A percentile compares a stretch with the other conserved stretches of the same genome.
phyloP scores from a whole-genome alignment of 2,113 vertebrate genomes.

The Gallinago media region DNA sequence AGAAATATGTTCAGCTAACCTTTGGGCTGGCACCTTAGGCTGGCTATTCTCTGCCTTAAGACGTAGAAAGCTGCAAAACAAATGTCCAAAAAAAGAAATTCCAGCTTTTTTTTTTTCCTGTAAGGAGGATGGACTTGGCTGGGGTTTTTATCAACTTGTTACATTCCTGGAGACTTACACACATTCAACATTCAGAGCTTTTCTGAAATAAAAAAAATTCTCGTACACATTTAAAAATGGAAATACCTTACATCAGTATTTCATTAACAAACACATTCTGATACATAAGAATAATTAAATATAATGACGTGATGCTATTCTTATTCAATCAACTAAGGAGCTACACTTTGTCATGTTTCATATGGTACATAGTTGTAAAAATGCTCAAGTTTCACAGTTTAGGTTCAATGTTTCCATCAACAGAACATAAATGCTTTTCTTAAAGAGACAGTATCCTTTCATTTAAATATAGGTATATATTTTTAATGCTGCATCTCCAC shows the following conservation, averaged over 20 bases:
- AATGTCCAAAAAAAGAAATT: slow-evolving; percentile 94
- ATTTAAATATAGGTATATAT: background rate
- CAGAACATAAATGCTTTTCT: slow-evolving; percentile 45
- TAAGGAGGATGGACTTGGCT: slow-evolving; percentile 84
- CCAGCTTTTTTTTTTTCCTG: slow-evolving; percentile 78
- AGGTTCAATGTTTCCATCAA: slow-evolving; percentile 39
- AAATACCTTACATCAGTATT: slow-evolving; percentile 73
- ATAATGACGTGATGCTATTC: slow-evolving; percentile 74
- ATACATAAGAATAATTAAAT: slow-evolving; percentile 55
- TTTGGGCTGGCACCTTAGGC: slow-evolving; percentile 97
- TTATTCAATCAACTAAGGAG: slow-evolving; percentile 33
- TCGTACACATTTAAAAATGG: slow-evolving; percentile 80
- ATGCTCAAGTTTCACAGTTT: background rate
- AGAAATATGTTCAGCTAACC: slow-evolving; percentile 95
- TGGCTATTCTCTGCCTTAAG: slow-evolving; percentile 97
- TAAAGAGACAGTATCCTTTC: slow-evolving; percentile 76
- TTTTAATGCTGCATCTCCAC: background rate
- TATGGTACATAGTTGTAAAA: background rate
- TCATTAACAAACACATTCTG: slow-evolving; percentile 64
- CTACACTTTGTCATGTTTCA: background rate
- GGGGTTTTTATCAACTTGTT: slow-evolving; percentile 82
- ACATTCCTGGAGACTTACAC: slow-evolving; percentile 85
- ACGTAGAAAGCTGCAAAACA: slow-evolving; percentile 99
- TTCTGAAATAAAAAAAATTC: slow-evolving; percentile 82
- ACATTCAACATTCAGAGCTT: slow-evolving; percentile 80